Evolutionary conservation across 2,113 vertebrate species (phyloP).

Genomic region (Oncorhynchus gorbuscha): DNA sequence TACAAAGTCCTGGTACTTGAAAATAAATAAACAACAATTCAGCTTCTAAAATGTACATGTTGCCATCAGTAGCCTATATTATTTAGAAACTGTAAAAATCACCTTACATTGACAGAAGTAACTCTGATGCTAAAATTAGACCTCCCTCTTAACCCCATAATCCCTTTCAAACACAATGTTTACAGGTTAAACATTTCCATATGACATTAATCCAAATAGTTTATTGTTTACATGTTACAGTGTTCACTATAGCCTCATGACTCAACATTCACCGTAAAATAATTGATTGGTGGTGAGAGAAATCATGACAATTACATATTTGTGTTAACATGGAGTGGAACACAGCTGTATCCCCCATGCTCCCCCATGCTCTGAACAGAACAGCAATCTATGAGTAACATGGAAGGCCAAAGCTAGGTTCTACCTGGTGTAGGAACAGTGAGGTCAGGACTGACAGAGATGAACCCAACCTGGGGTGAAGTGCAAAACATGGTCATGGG

Average conservation of each 20-base stretch:
- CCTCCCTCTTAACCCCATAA: not conserved
- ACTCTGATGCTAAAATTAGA: not conserved
- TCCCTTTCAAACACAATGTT: not conserved
- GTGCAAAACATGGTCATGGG: not conserved
- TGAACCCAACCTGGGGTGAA: not conserved
- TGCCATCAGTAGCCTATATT: not conserved
- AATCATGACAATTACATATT: not conserved
- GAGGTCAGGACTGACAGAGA: not conserved
- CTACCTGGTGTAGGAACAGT: not conserved
- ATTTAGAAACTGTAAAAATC: not conserved
- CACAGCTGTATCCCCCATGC: not conserved
- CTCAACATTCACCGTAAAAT: not conserved
- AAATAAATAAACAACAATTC: not conserved
- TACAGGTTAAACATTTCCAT: constrained; percentile 22
- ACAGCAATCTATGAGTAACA: not conserved
- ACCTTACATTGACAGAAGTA: too few relatives aligned
- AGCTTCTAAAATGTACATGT: not conserved
- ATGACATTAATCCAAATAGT: constrained; percentile 43
- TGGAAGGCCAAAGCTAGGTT: not conserved
- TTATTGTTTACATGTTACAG: not conserved
- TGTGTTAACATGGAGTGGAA: not conserved
- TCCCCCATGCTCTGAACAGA: not conserved
- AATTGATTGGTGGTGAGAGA: not conserved
- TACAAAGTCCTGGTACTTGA: not conserved
- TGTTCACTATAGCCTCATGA: not conserved